A percentile compares a stretch with the other conserved stretches of the same genome.
These are phyloP conservation scores for Ichneumoninae sp. DNA, from an alignment of 2,888 invertebrate genomes.

Conservation along the genomic window DNA sequence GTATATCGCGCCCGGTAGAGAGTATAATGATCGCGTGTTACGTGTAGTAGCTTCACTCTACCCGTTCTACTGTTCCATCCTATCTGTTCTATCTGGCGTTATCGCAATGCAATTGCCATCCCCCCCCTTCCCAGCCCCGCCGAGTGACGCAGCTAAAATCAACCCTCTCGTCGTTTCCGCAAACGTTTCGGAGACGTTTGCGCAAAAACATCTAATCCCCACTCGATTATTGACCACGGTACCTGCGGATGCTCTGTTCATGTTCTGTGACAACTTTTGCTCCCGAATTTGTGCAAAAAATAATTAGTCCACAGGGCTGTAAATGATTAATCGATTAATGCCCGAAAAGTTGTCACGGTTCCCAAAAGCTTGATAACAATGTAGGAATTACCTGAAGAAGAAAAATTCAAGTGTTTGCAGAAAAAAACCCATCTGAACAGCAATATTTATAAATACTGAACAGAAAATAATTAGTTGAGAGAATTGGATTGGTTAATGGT, in stretches of 20 bases:
- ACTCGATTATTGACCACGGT: background rate
- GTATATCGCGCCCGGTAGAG: slow-evolving; percentile 28
- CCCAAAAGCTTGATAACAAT: background rate
- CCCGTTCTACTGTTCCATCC: slow-evolving; percentile 24
- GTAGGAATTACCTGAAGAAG: background rate
- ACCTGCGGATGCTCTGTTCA: too few species aligned
- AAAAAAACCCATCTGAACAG: background rate
- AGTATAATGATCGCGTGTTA: slow-evolving; percentile 59
- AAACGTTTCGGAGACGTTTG: background rate
- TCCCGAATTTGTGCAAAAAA: background rate
- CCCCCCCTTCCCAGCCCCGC: slow-evolving; percentile 5
- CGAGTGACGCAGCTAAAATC: slow-evolving; percentile 63
- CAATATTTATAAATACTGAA: background rate
- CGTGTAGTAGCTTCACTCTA: slow-evolving; percentile 22
- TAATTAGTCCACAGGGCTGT: too few species aligned
- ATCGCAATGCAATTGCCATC: slow-evolving; percentile 26
- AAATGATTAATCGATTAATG: too few species aligned
- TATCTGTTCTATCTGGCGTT: slow-evolving; percentile 30
- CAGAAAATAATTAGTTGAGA: background rate
- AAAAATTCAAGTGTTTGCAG: background rate
- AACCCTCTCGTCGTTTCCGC: slow-evolving; percentile 49
- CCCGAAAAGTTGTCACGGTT: background rate
- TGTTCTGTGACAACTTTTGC: too few species aligned
- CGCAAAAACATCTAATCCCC: background rate
- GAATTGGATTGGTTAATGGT: too few species aligned